Percentiles rank a stretch among this genome's conserved stretches.
These are phyloP conservation scores for Ctenopoma multispine DNA, from an alignment of 2,797 vertebrate species.

Conservation along the genomic window DNA sequence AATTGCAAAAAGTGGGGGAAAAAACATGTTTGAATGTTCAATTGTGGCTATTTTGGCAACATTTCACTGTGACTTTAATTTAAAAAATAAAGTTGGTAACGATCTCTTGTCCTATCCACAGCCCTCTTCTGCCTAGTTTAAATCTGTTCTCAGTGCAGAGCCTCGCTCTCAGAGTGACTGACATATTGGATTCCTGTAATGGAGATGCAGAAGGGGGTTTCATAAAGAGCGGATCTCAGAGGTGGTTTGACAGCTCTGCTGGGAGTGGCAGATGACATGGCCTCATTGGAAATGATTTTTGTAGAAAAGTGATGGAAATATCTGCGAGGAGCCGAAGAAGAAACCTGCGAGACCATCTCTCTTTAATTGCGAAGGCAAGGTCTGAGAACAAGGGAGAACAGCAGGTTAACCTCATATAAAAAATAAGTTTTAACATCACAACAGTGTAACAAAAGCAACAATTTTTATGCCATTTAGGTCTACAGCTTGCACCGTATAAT, in stretches of 20 bases:
- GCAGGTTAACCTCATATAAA: slow-evolving; percentile 23
- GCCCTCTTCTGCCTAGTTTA: not conserved
- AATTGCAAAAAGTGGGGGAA: not conserved
- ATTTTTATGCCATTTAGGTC: not conserved
- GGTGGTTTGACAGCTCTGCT: slow-evolving; percentile 50
- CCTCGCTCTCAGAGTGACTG: slow-evolving; percentile 26
- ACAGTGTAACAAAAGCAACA: not conserved
- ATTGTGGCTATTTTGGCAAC: not conserved
- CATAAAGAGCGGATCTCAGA: slow-evolving; percentile 43
- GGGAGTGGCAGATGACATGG: slow-evolving; percentile 34
- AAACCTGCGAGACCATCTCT: slow-evolving; percentile 23
- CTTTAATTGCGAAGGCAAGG: slow-evolving; percentile 9
- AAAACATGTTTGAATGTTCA: not conserved
- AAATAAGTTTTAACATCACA: slow-evolving; percentile 2
- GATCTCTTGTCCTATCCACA: not conserved
- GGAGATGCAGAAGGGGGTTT: slow-evolving; percentile 11
- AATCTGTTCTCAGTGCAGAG: slow-evolving; percentile 14
- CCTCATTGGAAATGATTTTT: slow-evolving; percentile 36
- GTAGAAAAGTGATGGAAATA: slow-evolving; percentile 33
- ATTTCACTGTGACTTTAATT: not conserved
- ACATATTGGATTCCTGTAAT: slow-evolving; percentile 37
- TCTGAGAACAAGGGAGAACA: slow-evolving; percentile 2
- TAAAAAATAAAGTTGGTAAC: not conserved
- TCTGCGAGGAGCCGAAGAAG: slow-evolving; percentile 29
- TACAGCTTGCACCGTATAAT: not conserved